Base-by-base conservation (phyloP, 2,888 invertebrate genomes). In the Tyria jacobaeae region DNA sequence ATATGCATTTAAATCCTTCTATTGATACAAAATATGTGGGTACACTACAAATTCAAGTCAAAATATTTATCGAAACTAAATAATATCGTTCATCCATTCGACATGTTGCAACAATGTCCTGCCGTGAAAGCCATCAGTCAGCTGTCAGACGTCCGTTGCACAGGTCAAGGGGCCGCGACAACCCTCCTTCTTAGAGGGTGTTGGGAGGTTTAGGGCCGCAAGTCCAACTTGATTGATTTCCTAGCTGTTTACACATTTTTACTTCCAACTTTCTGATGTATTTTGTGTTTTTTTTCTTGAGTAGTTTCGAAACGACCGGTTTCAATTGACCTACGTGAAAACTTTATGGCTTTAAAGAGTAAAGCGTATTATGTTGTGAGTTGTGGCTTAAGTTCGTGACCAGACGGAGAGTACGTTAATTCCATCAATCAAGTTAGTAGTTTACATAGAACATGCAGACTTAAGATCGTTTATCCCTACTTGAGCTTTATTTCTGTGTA, bases 181-280 rank as follows among this genome's bases (percentile, higher is more conserved):
- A 50, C 55, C 31, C 57, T 57, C 58, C 61, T 41, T 65, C 67
- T 48, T 62, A 41, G 64, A 34, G 55, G 63, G 60, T 54, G 65
- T 25, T 53, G 15, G 58, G 50, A 51, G 57, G 21, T 44, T 61
- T 68, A 56, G 53, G 66, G 62, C 54, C 62, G 59, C 69, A 57
- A 69, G 75, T 75, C 76, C 86, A 84, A 88, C 88, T 90, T 91
- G 91, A 92, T 94, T 93, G 92, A 94, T 94, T 92, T 91, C 90
- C 65, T 70, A 64, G 66, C 73, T 75, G 75, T 77, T 75, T 77
- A 75, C 75, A 76, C 68, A 71, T 70, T 75, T 71, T 71, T 67
- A 77, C 59, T 69, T 56, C 58, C 62, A 75, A 77, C 68, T 74
- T 70, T 70, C 48, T 67, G 67, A 66, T 70, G 67, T 70, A 57